Base-by-base conservation (phyloP, 2,888 invertebrate species). In the Busseola fusca region DNA sequence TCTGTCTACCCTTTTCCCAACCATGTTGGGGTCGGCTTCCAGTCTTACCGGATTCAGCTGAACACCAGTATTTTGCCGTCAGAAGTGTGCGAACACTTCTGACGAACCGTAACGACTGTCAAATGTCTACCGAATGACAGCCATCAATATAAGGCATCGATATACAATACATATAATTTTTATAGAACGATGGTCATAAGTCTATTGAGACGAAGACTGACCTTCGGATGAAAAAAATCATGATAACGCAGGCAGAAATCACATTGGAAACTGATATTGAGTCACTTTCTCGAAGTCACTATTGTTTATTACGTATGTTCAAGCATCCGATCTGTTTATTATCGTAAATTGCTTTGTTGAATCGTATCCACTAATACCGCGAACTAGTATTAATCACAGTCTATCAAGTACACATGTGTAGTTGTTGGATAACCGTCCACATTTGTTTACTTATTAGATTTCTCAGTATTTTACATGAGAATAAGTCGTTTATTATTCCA, bases 401-500 rank as follows among this genome's bases (percentile, higher is more conserved):
- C 72, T 40, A 72, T 72, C 72, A 72, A 72, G 62, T 71, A 42
- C 67, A 63, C 70, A 42, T 63, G 71, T 66, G 62, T 65, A 72
- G 34, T 64, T 67, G 80, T 77, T 80, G 69, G 81, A 81, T 84
- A 86, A 84, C 84, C 80, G 76, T 72, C 79, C 54, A 75, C 58
- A 74, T 73, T 77, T 75, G 70, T 75, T 81, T 50, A n/a, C 48
- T 48, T 74, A 72, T 72, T 67, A 74, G 52, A 76, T 62, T 72
- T 69, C 75, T 81, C 76, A 65, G 66, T 80, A 83, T 75, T 71
- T 66, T 75, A 80, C 66, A 84, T 71, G 72, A 75, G 70, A 76
- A 70, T 73, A 83, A 84, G 62, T 82, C 72, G 82, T 81, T 80
- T 67, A 78, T 81, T 78, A 82, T 80, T 84, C 80, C 78, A 86